Evolutionary conservation across 2,113 vertebrate species (phyloP).

Genomic region (Tachysurus vachellii): DNA sequence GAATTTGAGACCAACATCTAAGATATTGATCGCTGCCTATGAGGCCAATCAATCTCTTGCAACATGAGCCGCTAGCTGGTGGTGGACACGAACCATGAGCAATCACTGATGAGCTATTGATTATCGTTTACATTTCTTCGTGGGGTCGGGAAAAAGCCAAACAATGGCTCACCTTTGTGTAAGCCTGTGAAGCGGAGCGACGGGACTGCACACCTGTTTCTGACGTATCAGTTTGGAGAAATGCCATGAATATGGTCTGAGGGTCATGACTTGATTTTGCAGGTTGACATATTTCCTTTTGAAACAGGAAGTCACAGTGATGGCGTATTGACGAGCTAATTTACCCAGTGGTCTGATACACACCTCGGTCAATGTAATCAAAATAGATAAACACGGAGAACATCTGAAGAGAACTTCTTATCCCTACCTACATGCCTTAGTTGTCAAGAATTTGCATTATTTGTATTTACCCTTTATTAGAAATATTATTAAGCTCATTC

Average conservation of each 20-base stretch:
- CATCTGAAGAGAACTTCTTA: background rate
- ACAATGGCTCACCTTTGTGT: conserved; percentile 35
- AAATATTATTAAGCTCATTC: background rate
- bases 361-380: background rate
- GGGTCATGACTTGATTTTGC: background rate
- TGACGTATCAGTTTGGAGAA: background rate
- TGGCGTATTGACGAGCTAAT: background rate
- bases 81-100: conserved; percentile 39
- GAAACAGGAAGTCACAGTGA: background rate
- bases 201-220: background rate
- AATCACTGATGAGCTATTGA: conserved; percentile 55
- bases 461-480: background rate
- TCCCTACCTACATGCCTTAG: background rate
- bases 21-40: conserved; percentile 41
- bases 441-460: background rate
- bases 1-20: conserved; percentile 30
- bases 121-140: conserved; percentile 53
- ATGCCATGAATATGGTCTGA: background rate
- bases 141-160: conserved; percentile 41
- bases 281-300: background rate
- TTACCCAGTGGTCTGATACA: background rate
- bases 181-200: background rate
- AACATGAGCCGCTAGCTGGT: conserved; percentile 27
- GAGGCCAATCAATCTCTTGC: conserved; percentile 50
- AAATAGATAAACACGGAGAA: background rate